phyloP scores from a whole-genome alignment of 2,888 invertebrate genomes.

The Eupsilia transversa region DNA sequence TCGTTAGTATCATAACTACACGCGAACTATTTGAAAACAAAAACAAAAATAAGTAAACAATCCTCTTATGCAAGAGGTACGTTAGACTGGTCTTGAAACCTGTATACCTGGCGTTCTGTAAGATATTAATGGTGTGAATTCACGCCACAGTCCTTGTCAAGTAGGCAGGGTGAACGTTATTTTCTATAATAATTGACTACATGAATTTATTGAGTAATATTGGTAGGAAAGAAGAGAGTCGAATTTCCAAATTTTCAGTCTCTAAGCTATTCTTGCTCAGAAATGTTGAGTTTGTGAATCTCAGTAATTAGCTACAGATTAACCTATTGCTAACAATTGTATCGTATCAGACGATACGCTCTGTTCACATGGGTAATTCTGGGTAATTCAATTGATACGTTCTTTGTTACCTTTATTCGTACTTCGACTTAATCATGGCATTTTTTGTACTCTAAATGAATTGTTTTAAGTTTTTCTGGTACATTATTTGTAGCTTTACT shows the following conservation, averaged over 20 bases:
- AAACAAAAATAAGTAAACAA: constrained; percentile 69
- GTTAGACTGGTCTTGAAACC: constrained; percentile 48
- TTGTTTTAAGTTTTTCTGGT: constrained; percentile 21
- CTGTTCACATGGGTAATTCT: constrained; percentile 19
- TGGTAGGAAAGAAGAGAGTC: too few relatives aligned
- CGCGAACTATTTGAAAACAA: constrained; percentile 73
- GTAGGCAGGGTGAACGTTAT: neutral
- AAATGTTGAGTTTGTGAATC: neutral
- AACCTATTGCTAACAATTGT: constrained; percentile 9
- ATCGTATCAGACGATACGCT: constrained; percentile 5
- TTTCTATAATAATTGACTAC: neutral
- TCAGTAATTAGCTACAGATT: neutral
- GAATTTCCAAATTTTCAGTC: neutral
- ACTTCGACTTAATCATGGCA: constrained; percentile 6
- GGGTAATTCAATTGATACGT: constrained; percentile 35
- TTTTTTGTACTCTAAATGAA: constrained; percentile 17
- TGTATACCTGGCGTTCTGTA: constrained; percentile 47
- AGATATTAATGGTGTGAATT: constrained; percentile 33
- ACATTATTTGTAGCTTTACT: constrained; percentile 1
- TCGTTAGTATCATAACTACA: constrained; percentile 67
- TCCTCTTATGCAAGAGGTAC: constrained; percentile 54
- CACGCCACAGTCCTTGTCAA: constrained; percentile 5
- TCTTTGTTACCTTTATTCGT: constrained; percentile 26
- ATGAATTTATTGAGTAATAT: neutral
- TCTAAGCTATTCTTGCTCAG: neutral